These are phyloP conservation scores for Tanaodytes sp. DNA, from an alignment of 2,888 invertebrate species.

Conservation along the genomic window DNA sequence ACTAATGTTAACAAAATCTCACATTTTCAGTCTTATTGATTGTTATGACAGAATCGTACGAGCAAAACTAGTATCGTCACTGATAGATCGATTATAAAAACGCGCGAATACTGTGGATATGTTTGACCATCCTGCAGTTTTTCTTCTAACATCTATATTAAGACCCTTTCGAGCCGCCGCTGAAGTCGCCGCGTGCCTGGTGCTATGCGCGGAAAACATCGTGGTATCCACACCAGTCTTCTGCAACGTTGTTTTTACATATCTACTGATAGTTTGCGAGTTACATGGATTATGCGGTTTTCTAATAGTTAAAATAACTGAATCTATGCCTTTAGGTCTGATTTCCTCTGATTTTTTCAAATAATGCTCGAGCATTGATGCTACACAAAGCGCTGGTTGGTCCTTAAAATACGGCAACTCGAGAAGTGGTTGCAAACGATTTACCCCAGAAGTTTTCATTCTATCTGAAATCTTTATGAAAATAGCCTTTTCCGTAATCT, in stretches of 20 bases:
- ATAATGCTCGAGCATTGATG: neutral
- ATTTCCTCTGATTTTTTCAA: neutral
- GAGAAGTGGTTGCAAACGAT: neutral
- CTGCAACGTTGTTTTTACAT: too few relatives aligned
- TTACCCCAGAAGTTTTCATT: neutral
- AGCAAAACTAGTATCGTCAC: neutral
- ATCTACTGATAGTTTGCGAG: neutral
- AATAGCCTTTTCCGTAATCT: neutral
- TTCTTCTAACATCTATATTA: too few relatives aligned
- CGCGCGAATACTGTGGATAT: neutral
- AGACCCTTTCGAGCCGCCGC: too few relatives aligned
- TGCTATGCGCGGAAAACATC: too few relatives aligned
- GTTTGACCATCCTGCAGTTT: neutral
- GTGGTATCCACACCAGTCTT: too few relatives aligned
- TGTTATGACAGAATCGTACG: too few relatives aligned
- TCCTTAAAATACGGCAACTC: neutral
- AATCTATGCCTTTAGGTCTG: neutral
- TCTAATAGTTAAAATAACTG: neutral
- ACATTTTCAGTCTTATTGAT: too few relatives aligned
- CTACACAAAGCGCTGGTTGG: neutral
- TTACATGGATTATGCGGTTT: neutral
- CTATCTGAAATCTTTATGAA: neutral
- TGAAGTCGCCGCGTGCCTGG: too few relatives aligned
- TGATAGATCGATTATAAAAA: neutral
- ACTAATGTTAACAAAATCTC: too few relatives aligned